Percentiles rank a stretch among this genome's conserved stretches.
These are phyloP conservation scores for Megaceryle torquata DNA, from an alignment of 2,113 vertebrate genomes.

Conservation along the genomic window DNA sequence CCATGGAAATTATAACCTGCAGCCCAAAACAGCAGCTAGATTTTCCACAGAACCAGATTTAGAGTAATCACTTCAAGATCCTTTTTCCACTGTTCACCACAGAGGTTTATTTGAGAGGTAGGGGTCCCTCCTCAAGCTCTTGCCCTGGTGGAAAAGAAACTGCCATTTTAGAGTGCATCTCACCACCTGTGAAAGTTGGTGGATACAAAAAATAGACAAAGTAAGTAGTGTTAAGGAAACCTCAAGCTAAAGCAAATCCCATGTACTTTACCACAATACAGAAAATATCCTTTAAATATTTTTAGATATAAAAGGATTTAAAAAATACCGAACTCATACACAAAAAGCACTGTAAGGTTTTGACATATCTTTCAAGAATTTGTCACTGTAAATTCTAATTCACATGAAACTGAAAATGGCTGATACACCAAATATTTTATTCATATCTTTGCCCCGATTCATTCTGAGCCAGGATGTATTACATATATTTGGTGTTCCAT, in stretches of 20 bases:
- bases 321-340: neutral
- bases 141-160: neutral
- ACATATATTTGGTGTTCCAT: neutral
- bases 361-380: neutral
- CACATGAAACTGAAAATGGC: neutral
- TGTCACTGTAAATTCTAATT: neutral
- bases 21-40: neutral
- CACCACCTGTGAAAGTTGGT: neutral
- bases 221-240: neutral
- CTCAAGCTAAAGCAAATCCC: neutral
- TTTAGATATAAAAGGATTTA: neutral
- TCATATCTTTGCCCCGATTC: neutral
- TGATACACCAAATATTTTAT: neutral
- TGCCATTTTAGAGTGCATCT: neutral
- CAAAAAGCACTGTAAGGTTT: neutral
- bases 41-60: conserved; percentile 3
- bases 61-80: neutral
- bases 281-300: neutral
- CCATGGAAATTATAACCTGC: conserved; percentile 3
- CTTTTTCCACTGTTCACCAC: neutral
- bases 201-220: neutral
- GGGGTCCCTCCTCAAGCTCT: neutral
- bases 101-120: neutral
- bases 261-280: neutral
- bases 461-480: neutral